Evolutionary conservation across 2,888 invertebrate species (phyloP), one percentile per base, ranked within the genome.

Genomic region (Synanthedon myopaeformis): DNA sequence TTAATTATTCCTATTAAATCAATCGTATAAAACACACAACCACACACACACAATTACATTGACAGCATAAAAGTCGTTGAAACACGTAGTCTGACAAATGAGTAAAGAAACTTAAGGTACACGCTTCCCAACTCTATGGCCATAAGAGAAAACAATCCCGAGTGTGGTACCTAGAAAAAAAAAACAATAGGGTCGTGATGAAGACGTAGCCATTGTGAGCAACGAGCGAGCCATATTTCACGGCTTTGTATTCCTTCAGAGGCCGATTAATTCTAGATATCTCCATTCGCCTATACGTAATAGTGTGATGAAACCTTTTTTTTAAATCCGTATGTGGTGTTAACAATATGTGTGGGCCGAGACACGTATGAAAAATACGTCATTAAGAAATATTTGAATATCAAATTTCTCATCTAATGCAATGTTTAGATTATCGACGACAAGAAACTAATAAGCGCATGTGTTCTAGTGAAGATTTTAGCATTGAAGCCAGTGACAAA

Each of bases 211-310:
- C 84, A 88, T 88, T 88, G 88, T 88, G 78, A 78, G 72, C 76
- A 79, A 79, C 84, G 86, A 86, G 80, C 75, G 74, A 72, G 78
- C 75, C 71, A 88, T 88, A 88, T 82, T 82, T 88, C 86, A 88
- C 82, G 71, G 79, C 84, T 86, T 87, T 87, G 87, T 87, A 73
- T 74, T 72, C 75, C 77, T 79, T 78, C 74, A 77, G 82, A 76
- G 79, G 72, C 70, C 85, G 84, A 86, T 87, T 87, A 87, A 87
- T 87, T 80, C 83, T 82, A 86, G 84, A 87, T 87, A 87, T 86
- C 87, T 87, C 83, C 74, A 86, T 87, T 86, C 75, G 72, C 75
- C 76, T 76, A 76, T 77, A 78, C 71, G 79, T 68, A 71, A 79
- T 76, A 73, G 76, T 76, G 78, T 86, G 87, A 82, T 87, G 87